Evolutionary conservation across 2,797 vertebrate species (phyloP).

Genomic region (Taenioides sp.): DNA sequence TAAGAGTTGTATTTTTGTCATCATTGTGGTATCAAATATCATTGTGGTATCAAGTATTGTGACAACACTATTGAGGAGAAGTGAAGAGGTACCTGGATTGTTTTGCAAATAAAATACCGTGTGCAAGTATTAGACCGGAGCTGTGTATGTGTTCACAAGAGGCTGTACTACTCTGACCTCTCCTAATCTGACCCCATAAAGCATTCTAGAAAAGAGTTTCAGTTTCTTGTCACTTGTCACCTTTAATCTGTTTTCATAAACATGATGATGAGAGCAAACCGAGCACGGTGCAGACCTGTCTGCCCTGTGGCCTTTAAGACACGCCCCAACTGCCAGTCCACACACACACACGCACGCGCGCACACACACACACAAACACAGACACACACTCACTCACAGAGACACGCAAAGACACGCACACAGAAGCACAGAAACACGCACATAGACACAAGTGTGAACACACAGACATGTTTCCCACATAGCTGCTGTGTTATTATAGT

Average conservation of each 20-base stretch:
- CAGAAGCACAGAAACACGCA: too few species aligned
- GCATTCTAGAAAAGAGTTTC: background rate
- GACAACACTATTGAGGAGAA: too few species aligned
- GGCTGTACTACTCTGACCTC: background rate
- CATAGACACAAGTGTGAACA: too few species aligned
- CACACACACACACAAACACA: too few species aligned
- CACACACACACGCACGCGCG: too few species aligned
- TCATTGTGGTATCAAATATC: too few species aligned
- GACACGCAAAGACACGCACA: too few species aligned
- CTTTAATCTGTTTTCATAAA: background rate
- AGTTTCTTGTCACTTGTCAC: background rate
- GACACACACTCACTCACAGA: too few species aligned
- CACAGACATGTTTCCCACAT: background rate
- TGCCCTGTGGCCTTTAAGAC: background rate
- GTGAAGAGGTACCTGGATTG: background rate
- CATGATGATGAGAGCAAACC: background rate
- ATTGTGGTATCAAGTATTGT: too few species aligned
- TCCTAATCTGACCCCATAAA: background rate
- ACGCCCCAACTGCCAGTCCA: background rate
- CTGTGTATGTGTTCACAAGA: background rate
- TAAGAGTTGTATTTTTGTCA: too few species aligned
- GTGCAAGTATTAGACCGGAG: background rate
- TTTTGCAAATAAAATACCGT: background rate
- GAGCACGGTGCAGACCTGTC: background rate
- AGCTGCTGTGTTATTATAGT: background rate